Evolutionary conservation across 2,888 invertebrate genomes (phyloP), one percentile per base, ranked within the genome.

Genomic region (Polydesmus complanatus): DNA sequence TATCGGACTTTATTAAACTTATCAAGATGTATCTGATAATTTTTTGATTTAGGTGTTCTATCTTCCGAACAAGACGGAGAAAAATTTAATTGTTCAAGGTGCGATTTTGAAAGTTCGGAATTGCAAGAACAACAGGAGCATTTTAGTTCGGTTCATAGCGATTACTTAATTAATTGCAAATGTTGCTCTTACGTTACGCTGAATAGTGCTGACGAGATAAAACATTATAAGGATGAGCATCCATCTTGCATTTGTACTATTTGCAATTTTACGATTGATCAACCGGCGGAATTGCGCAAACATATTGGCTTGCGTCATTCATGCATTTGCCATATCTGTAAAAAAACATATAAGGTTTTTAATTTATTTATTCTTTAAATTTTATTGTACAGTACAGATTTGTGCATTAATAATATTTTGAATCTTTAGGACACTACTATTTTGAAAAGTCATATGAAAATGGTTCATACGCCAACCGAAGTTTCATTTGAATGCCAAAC

Each of bases 381-480:
- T 26, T 19, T 1, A 52, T 2, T 3, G 14, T 11, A 14, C n/a
- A 8, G 19, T 18, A 18, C 23, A 14, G 25, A 25, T 58, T 26
- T 58, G 58, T 23, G 21, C 27, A 53, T 37, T 14, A 23, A 47
- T 26, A 23, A 53, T 27, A 37, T 26, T 53, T 27, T 59, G 54
- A 63, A 21, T 27, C 63, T 65, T 1, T 66, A 74, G 74, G 74
- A 75, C 64, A 72, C 72, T 67, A 74, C 74, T 67, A 73, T 74
- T 19, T 65, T 75, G 61, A 74, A 74, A 67, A 74, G 74, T 73
- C 75, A 75, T 65, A 67, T 73, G 11, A 74, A 73, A 66, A 72
- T 74, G 73, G 74, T 74, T 3, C 75, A 75, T 66, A 70, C 72
- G 69, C 73, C 73, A 23, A 72, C 74, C 2, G 74, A 74, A 64